Evolutionary conservation across 2,113 vertebrate species (phyloP).

Genomic region (Merops nubicus): DNA sequence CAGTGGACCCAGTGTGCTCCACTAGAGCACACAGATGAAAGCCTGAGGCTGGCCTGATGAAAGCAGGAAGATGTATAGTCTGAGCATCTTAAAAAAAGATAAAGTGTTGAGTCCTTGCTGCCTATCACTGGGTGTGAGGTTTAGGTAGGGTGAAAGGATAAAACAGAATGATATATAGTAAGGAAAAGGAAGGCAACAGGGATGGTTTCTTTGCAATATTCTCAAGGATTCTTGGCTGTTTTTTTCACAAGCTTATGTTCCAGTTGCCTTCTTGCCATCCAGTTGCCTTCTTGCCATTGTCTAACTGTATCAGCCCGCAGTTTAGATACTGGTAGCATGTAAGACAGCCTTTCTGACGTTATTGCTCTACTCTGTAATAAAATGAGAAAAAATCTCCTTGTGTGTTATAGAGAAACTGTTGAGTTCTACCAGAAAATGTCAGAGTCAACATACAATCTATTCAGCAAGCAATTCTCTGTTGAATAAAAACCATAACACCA

Average conservation of each 20-base stretch:
- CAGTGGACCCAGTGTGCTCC: background rate
- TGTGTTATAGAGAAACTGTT: background rate
- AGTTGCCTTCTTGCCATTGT: background rate
- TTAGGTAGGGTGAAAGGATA: background rate
- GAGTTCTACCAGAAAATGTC: background rate
- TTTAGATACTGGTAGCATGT: background rate
- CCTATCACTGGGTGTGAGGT: background rate
- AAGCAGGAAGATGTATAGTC: background rate
- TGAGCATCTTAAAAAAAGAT: background rate
- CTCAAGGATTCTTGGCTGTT: background rate
- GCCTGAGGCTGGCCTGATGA: background rate
- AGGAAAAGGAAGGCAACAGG: background rate
- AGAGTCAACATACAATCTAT: background rate
- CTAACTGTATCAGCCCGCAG: background rate
- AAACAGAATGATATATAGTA: background rate
- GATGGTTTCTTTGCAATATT: background rate
- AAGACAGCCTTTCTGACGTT: background rate
- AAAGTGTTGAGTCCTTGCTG: background rate
- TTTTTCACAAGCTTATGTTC: no score
- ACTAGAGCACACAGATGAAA: background rate
- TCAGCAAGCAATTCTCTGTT: background rate
- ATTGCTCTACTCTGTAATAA: background rate
- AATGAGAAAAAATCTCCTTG: background rate
- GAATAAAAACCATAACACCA: accelerated
- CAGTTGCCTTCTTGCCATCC: background rate